Percentiles rank a stretch among this genome's conserved stretches.
Conservation (phyloP, 2,113 vertebrate species). For the Indri indri region DNA sequence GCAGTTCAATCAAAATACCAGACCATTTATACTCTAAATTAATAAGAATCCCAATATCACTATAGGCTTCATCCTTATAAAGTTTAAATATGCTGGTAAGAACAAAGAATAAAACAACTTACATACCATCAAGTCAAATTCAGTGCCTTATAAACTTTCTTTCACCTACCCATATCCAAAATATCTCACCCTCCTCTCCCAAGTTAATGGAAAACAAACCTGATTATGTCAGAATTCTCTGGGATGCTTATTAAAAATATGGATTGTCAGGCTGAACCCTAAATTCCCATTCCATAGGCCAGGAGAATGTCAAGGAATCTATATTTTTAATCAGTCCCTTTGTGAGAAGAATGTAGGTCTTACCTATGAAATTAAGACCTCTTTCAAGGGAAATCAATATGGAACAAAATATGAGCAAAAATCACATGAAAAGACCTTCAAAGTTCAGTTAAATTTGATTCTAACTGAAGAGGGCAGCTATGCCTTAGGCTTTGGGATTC, state of each 20-base stretch:
- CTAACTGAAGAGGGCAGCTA: conserved; percentile 30
- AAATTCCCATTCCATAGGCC: not conserved
- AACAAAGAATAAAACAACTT: not conserved
- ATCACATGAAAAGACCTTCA: not conserved
- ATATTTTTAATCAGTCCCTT: not conserved
- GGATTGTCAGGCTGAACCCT: not conserved
- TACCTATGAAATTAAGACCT: conserved; percentile 4
- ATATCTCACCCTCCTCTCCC: not conserved
- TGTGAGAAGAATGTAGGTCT: not conserved
- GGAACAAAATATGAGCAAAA: not conserved
- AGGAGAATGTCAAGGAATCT: not conserved
- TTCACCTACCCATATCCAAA: not conserved
- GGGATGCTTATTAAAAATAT: not conserved
- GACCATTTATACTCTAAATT: not conserved
- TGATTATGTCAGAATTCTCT: not conserved
- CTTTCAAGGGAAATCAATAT: not conserved
- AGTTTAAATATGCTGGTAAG: not conserved
- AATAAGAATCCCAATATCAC: not conserved
- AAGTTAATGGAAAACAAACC: not conserved
- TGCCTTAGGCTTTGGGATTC: not conserved
- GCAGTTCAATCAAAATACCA: not conserved
- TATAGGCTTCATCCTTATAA: not conserved
- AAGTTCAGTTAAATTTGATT: not conserved
- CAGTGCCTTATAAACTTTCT: not conserved
- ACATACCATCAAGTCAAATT: not conserved